A percentile compares a stretch with the other conserved stretches of the same genome.
Conservation (phyloP, 1,140 invertebrate genomes). For the Drosophila murphyi region DNA sequence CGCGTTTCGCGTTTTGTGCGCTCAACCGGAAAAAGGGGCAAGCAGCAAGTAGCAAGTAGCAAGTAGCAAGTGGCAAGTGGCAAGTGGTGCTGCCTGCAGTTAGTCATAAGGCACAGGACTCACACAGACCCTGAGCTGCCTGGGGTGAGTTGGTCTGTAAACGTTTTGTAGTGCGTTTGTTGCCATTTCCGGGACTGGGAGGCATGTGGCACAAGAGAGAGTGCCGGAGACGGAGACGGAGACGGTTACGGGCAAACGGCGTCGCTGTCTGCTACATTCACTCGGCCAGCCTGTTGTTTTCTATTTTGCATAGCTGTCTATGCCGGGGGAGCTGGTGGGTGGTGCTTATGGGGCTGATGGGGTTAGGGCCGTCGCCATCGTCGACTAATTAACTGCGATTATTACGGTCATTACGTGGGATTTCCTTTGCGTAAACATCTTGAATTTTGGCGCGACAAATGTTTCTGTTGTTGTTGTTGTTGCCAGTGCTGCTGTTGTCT, state of each 20-base stretch:
- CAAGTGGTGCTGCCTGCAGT: conserved; percentile 45
- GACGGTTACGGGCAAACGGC: conserved; percentile 24
- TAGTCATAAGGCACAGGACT: conserved; percentile 51
- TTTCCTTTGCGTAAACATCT: conserved; percentile 84
- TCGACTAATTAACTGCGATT: conserved; percentile 85
- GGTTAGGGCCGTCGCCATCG: conserved; percentile 74
- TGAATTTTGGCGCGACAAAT: conserved; percentile 79
- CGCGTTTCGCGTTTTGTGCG: conserved; percentile 50
- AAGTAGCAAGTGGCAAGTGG: neutral
- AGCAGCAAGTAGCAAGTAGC: conserved; percentile 3
- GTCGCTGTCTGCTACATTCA: conserved; percentile 42
- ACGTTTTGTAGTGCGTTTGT: conserved; percentile 73
- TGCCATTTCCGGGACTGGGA: conserved; percentile 64
- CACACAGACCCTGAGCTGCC: neutral
- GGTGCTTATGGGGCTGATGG: neutral
- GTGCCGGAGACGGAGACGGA: neutral
- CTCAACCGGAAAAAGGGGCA: conserved; percentile 69
- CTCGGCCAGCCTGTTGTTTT: conserved; percentile 48
- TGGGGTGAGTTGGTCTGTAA: conserved; percentile 11
- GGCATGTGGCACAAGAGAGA: conserved; percentile 8
- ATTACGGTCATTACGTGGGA: conserved; percentile 85
- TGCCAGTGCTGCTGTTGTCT: conserved; percentile 23
- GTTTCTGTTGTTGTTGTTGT: conserved; percentile 34
- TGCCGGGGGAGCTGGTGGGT: neutral
- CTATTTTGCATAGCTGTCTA: conserved; percentile 70